Evolutionary conservation across 2,888 invertebrate genomes (phyloP).

Genomic region (Anorthoa munda): DNA sequence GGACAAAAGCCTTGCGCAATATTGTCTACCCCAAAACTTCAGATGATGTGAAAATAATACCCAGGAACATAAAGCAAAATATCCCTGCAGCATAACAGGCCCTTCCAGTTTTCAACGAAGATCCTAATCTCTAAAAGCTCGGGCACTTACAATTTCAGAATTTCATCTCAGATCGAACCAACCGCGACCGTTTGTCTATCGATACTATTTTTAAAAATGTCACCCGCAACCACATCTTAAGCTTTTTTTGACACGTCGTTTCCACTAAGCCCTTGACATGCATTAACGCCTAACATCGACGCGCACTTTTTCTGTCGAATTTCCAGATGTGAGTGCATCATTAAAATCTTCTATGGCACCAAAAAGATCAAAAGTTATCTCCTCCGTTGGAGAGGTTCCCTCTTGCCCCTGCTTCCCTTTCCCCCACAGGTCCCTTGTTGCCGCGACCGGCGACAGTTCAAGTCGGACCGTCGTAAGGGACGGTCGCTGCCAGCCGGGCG

Average conservation of each 20-base stretch:
- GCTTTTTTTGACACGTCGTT: slow-evolving; percentile 88
- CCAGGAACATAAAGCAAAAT: slow-evolving; percentile 76
- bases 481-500: slow-evolving; percentile 72
- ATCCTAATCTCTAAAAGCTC: slow-evolving; percentile 74
- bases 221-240: slow-evolving; percentile 85
- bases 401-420: slow-evolving; percentile 79
- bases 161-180: slow-evolving; percentile 75
- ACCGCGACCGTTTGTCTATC: slow-evolving; percentile 73
- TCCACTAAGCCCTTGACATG: slow-evolving; percentile 88
- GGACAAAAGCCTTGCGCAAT: slow-evolving; percentile 90
- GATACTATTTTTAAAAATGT: slow-evolving; percentile 87
- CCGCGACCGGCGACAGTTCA: slow-evolving; percentile 81
- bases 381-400: slow-evolving; percentile 83
- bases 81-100: slow-evolving; percentile 22
- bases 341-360: slow-evolving; percentile 89
- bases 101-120: slow-evolving; percentile 58
- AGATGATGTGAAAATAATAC: slow-evolving; percentile 86
- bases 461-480: slow-evolving; percentile 78
- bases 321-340: slow-evolving; percentile 90
- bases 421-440: slow-evolving; percentile 79
- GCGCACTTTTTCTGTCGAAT: slow-evolving; percentile 87
- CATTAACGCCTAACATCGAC: slow-evolving; percentile 88
- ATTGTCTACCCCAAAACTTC: slow-evolving; percentile 82
- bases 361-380: slow-evolving; percentile 91
- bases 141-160: slow-evolving; percentile 68